phyloP scores from a whole-genome alignment of 2,888 invertebrate genomes.

The Ceramica pisi region DNA sequence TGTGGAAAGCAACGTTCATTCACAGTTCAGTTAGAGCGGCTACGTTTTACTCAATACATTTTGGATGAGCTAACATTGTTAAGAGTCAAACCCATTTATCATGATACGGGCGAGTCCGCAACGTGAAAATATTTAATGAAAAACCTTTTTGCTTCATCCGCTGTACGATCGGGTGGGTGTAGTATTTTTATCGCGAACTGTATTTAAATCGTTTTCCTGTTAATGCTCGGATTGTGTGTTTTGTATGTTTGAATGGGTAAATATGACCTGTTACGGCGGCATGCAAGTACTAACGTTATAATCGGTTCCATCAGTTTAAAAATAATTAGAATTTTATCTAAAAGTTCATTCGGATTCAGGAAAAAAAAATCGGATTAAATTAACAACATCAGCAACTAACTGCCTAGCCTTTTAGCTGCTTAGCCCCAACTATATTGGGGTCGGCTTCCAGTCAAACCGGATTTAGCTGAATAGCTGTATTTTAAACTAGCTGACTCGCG shows the following conservation, averaged over 20 bases:
- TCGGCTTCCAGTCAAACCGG: too few relatives aligned
- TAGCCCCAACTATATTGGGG: too few relatives aligned
- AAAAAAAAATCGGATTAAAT: too few relatives aligned
- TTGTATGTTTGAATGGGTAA: slow-evolving; percentile 11
- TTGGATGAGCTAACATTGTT: slow-evolving; percentile 68
- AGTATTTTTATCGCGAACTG: slow-evolving; percentile 46
- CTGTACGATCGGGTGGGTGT: slow-evolving; percentile 33
- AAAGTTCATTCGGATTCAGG: too few relatives aligned
- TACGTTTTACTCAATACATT: slow-evolving; percentile 62
- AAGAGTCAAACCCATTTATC: slow-evolving; percentile 68
- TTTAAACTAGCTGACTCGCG: too few relatives aligned
- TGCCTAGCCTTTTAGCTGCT: too few relatives aligned
- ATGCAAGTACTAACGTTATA: not conserved
- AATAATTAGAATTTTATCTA: too few relatives aligned
- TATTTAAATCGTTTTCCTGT: slow-evolving; percentile 55
- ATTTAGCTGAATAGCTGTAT: too few relatives aligned
- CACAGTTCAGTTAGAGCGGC: slow-evolving; percentile 47
- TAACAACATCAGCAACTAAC: too few relatives aligned
- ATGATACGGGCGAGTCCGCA: slow-evolving; percentile 61
- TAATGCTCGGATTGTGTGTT: slow-evolving; percentile 28
- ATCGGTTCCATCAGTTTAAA: not conserved
- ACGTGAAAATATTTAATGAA: slow-evolving; percentile 67
- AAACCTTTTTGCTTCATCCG: slow-evolving; percentile 55
- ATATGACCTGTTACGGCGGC: not conserved
- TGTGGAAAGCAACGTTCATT: slow-evolving; percentile 30